These are phyloP conservation scores for Danio rerio DNA, from an alignment of 2,113 vertebrate genomes.

Conservation along the genomic window GRCz12tu NC_133185.1:12009501-12010000, in stretches of 20 bases:
- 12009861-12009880: neutral
- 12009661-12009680: neutral
- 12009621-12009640: neutral
- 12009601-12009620: neutral
- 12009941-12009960: neutral
- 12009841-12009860: neutral
- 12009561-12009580: neutral
- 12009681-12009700: neutral
- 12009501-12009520: conserved; percentile 7
- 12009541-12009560: neutral
- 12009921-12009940: neutral
- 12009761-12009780: conserved; percentile 47
- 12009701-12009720: neutral
- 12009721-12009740: neutral
- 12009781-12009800: conserved; percentile 47
- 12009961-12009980: conserved; percentile 49
- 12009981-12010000: conserved; percentile 86
- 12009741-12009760: conserved; percentile 39
- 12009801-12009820: conserved; percentile 31
- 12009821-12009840: conserved; percentile 7
- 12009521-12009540: neutral
- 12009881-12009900: neutral
- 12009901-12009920: neutral
- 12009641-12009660: neutral
- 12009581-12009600: neutral